phyloP scores from a whole-genome alignment of 1,140 invertebrate species.

The Hypsibius dujardini region DNA sequence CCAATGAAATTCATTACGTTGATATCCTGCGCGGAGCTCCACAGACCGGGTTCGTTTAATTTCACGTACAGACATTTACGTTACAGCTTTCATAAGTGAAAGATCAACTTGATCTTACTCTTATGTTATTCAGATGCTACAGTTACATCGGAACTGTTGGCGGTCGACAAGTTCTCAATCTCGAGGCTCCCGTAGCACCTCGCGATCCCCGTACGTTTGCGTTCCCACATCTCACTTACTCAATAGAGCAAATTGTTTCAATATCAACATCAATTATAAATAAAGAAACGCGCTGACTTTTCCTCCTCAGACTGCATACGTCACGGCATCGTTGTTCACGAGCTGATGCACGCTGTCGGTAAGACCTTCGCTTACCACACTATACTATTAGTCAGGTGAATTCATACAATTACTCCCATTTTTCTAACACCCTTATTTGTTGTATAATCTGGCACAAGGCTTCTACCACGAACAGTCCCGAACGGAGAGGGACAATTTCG shows the following conservation, averaged over 20 bases:
- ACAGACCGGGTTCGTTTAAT: background rate
- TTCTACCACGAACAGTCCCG: constrained; percentile 29
- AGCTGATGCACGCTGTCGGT: constrained; percentile 35
- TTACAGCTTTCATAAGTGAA: too few species aligned
- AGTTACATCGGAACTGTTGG: constrained; percentile 8
- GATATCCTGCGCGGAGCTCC: background rate
- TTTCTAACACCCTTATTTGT: too few species aligned
- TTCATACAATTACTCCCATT: too few species aligned
- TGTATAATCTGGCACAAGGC: background rate
- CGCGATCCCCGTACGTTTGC: background rate
- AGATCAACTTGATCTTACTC: background rate
- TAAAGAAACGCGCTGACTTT: background rate
- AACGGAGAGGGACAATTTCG: constrained; percentile 27
- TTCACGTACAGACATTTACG: background rate
- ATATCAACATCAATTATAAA: background rate
- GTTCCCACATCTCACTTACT: background rate
- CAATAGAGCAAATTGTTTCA: background rate
- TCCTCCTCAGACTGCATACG: background rate
- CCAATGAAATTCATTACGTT: background rate
- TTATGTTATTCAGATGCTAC: background rate
- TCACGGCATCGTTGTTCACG: constrained; percentile 28
- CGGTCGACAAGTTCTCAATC: constrained; percentile 2
- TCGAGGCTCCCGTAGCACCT: background rate
- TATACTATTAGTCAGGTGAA: too few species aligned
- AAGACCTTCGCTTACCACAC: background rate